phyloP scores from a whole-genome alignment of 2,888 invertebrate species.

The Acleris emargana region DNA sequence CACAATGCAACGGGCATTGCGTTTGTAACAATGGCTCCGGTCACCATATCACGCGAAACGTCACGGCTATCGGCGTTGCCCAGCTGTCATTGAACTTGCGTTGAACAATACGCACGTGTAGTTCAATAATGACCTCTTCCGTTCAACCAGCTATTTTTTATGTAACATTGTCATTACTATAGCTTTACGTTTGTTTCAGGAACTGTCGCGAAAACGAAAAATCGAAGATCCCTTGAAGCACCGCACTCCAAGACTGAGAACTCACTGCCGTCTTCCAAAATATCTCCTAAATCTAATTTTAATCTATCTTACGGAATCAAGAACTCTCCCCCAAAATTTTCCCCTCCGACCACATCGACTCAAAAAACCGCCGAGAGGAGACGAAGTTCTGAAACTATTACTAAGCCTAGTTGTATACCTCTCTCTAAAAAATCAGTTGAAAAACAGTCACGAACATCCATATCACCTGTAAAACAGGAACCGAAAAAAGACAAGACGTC shows the following conservation, averaged over 20 bases:
- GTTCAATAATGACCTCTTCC: constrained; percentile 69
- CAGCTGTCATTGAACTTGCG: constrained; percentile 70
- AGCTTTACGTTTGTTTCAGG: constrained; percentile 69
- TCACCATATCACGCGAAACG: constrained; percentile 61
- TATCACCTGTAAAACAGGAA: constrained; percentile 71
- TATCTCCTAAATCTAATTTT: constrained; percentile 72
- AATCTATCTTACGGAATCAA: constrained; percentile 70
- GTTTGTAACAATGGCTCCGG: constrained; percentile 59
- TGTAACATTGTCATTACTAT: constrained; percentile 3
- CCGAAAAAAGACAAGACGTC: constrained; percentile 54
- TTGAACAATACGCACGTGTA: constrained; percentile 66
- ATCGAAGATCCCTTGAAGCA: constrained; percentile 69
- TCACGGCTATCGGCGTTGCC: constrained; percentile 59
- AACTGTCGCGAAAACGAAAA: constrained; percentile 65
- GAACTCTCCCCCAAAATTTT: constrained; percentile 61
- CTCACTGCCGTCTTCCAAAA: constrained; percentile 77
- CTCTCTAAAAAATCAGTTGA: constrained; percentile 70
- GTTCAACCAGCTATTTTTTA: constrained; percentile 31
- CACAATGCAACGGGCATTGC: constrained; percentile 50
- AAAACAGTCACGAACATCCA: constrained; percentile 59
- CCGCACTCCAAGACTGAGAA: constrained; percentile 74
- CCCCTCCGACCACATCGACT: constrained; percentile 50
- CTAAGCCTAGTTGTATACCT: constrained; percentile 75
- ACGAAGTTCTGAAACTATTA: constrained; percentile 62
- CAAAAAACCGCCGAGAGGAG: constrained; percentile 66